Percentiles rank a stretch among this genome's conserved stretches.
These are phyloP conservation scores for Sapayoa aenigma DNA, from an alignment of 2,113 vertebrate genomes.

Conservation along the genomic window DNA sequence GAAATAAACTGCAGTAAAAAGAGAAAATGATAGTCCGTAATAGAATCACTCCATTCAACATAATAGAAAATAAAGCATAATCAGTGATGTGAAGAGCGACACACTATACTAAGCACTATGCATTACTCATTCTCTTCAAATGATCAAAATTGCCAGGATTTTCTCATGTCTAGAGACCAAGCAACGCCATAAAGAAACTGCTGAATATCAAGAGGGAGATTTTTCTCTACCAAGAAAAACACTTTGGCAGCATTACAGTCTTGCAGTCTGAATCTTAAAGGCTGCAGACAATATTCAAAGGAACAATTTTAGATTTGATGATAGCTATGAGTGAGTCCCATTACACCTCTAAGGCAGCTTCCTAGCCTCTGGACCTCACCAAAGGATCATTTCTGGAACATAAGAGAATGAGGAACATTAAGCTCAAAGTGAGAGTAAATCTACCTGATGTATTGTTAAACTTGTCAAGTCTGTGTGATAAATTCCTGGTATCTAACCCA, in stretches of 20 bases:
- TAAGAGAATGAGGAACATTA: constrained; percentile 43
- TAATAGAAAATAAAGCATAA: constrained; percentile 69
- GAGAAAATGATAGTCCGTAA: constrained; percentile 56
- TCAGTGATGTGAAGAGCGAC: constrained; percentile 42
- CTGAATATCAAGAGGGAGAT: constrained; percentile 46
- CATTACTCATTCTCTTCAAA: constrained; percentile 37
- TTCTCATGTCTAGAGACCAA: constrained; percentile 20
- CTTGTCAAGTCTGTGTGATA: constrained; percentile 5
- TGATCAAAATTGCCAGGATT: constrained; percentile 38
- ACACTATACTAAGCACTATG: not conserved
- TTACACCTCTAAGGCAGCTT: constrained; percentile 42
- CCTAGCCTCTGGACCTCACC: not conserved
- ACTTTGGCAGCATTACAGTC: constrained; percentile 32
- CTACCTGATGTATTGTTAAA: constrained; percentile 23
- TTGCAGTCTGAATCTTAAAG: constrained; percentile 44
- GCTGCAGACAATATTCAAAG: constrained; percentile 57
- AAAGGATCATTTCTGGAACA: constrained; percentile 21
- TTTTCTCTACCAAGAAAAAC: not conserved
- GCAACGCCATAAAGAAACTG: constrained; percentile 30
- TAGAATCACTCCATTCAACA: constrained; percentile 51
- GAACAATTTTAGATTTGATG: constrained; percentile 20
- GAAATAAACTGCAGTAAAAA: constrained; percentile 32
- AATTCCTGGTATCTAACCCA: not conserved
- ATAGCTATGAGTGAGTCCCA: constrained; percentile 19
- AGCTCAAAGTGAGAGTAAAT: constrained; percentile 26